phyloP scores from a whole-genome alignment of 1,140 invertebrate genomes.

The Sinella curviseta region DNA sequence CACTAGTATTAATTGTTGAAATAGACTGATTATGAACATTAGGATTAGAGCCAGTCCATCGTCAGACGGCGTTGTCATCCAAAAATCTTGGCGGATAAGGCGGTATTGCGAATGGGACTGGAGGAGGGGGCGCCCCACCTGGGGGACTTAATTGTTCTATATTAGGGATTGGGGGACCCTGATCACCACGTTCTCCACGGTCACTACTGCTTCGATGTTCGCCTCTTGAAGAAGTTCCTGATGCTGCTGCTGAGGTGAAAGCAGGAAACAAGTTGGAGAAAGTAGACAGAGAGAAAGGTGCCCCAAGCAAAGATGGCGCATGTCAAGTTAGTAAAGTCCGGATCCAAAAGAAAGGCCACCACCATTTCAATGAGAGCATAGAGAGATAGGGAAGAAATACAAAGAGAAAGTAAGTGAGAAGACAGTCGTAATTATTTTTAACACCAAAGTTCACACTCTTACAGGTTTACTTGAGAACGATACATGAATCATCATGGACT shows the following conservation, averaged over 20 bases:
- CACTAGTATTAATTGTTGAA: conserved; percentile 16
- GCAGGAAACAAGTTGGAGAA: background rate
- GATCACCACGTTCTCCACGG: conserved; percentile 16
- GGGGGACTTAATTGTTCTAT: conserved; percentile 23
- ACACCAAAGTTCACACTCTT: too few species aligned
- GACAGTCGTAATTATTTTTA: too few species aligned
- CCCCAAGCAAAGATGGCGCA: background rate
- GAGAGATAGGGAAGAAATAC: too few species aligned
- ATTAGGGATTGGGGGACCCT: conserved; percentile 19
- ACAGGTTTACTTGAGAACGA: too few species aligned
- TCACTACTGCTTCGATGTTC: conserved; percentile 16
- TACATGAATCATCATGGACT: too few species aligned
- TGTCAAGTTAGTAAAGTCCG: background rate
- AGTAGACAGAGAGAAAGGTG: background rate
- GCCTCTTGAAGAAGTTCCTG: conserved; percentile 39
- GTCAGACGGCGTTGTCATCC: conserved; percentile 47
- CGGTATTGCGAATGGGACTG: conserved; percentile 47
- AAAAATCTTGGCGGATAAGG: conserved; percentile 44
- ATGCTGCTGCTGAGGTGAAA: conserved; percentile 22
- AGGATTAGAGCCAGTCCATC: conserved; percentile 8
- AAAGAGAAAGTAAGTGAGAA: too few species aligned
- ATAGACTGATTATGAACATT: conserved; percentile 22
- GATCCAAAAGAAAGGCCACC: background rate
- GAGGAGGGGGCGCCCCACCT: conserved; percentile 37
- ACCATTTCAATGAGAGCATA: background rate